Evolutionary conservation across 2,113 vertebrate species (phyloP), one percentile per base, ranked within the genome.

Genomic region (Toxotes chatareus): DNA sequence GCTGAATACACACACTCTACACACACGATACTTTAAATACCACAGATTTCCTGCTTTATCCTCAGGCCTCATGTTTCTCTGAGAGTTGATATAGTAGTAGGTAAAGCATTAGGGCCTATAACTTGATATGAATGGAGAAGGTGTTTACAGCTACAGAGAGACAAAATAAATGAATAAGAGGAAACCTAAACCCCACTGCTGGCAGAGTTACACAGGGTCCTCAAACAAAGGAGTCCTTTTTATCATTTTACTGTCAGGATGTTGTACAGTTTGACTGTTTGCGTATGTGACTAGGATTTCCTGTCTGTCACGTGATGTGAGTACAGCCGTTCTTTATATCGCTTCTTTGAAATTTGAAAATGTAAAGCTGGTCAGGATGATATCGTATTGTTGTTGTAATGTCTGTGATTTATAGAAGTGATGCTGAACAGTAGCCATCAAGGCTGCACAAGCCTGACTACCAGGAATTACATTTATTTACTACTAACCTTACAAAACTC

Each of bases 61-160:
- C 74, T 46, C n/a, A 38, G 40, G 47, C 73, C 69, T 85, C 68
- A 44, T 76, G 64, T 86, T 80, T 81, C 86, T 65, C 69, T 49
- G 55, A 66, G 74, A 44, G 14, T 70, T 73, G 66, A 73, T 87
- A 42, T 73, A 80, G 83, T 10, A 59, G 62, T 21, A 67, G 74
- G 85, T 82, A 61, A 81, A 84, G 61, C 56, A 59, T 79, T 31
- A 47, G 67, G 46, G 21, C 38, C 67, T 79, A 32, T 81, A 79
- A 83, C 76, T 49, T 57, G 42, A 74, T 73, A 66, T 76, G 79
- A 89, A 82, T 62, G 76, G 81, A 89, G 76, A 87, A 84, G 73
- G 82, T 85, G 88, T 86, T 87, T 89, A 90, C 83, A 73, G 68
- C 82, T 36, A 60, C 31, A 34, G 31, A 61, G 71, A 89, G 83